Base-by-base conservation (phyloP, 2,888 invertebrate genomes). In the Leptinotarsa peninsularis region DNA sequence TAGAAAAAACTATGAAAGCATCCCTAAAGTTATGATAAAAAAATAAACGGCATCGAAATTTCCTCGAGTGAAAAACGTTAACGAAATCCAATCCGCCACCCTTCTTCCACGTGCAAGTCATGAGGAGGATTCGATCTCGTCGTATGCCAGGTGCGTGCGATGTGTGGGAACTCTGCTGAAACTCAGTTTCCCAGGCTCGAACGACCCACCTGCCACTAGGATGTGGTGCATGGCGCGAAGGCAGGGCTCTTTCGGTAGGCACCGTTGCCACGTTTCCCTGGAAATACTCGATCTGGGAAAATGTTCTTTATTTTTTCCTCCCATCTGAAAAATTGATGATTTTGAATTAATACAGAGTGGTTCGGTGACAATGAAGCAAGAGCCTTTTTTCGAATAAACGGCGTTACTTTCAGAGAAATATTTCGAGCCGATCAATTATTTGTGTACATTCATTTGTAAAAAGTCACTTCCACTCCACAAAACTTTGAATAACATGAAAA, bases 151-250 rank as follows among this genome's bases (percentile, higher is more conserved):
- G 86, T 86, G 86, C 84, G 82, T 81, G 81, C 82, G 81, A 74
- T 78, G 83, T 83, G 85, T 86, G 86, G 86, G 86, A 86, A 86
- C 86, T 82, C 75, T 75, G 80, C 82, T 81, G 83, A 81, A 80
- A 82, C 80, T 80, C 81, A 81, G 84, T 85, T 86, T 86, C 86
- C 86, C 86, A 86, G 85, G 85, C 83, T 81, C 81, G 76, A 77
- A 80, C 72, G 74, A 78, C 77, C 82, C 83, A 84, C 84, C 84
- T 83, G 83, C 82, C 81, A 77, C 78, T 75, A 74, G 74, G 74
- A 76, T 71, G 56, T 72, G 69, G 70, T 67, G 71, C 75, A 67
- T 73, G 78, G 81, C 81, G 82, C 82, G 81, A 81, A 81, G 77
- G 71, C 33, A 43, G 63, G 33, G 63, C 63, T 63, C 63, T 33